These are phyloP conservation scores for Ovis canadensis DNA, from an alignment of 2,113 vertebrate species.

Conservation along the genomic window DNA sequence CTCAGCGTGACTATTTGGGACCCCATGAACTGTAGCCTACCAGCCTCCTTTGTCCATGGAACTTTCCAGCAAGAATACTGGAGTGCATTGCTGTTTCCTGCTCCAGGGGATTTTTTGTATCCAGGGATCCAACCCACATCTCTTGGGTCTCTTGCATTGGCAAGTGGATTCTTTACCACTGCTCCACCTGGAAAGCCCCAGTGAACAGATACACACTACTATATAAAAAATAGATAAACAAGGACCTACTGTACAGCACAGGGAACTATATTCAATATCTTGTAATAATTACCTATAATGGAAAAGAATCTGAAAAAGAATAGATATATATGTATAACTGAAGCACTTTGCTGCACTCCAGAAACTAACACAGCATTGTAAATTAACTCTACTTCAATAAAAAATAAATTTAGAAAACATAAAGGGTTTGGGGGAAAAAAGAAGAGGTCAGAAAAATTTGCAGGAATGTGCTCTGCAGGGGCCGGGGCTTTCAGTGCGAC, in stretches of 20 bases:
- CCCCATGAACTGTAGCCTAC: background rate
- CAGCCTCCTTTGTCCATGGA: background rate
- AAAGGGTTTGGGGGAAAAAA: background rate
- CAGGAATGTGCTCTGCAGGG: background rate
- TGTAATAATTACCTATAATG: background rate
- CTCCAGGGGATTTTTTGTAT: background rate
- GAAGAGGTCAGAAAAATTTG: background rate
- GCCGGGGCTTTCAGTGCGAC: fast-evolving
- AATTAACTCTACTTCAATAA: background rate
- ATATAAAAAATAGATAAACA: background rate
- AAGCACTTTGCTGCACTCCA: background rate
- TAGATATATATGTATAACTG: background rate
- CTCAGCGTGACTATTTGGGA: background rate
- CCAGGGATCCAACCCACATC: background rate
- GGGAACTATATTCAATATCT: background rate
- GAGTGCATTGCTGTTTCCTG: background rate
- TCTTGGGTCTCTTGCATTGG: background rate
- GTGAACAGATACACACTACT: background rate
- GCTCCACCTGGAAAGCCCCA: background rate
- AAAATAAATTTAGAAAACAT: background rate
- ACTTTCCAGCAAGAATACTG: background rate
- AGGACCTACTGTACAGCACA: background rate
- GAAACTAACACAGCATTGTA: background rate
- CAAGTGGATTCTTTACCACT: background rate
- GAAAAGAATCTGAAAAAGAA: background rate